These are phyloP conservation scores for Mermis nigrescens DNA, from an alignment of 2,888 invertebrate species.

Conservation along the genomic window DNA sequence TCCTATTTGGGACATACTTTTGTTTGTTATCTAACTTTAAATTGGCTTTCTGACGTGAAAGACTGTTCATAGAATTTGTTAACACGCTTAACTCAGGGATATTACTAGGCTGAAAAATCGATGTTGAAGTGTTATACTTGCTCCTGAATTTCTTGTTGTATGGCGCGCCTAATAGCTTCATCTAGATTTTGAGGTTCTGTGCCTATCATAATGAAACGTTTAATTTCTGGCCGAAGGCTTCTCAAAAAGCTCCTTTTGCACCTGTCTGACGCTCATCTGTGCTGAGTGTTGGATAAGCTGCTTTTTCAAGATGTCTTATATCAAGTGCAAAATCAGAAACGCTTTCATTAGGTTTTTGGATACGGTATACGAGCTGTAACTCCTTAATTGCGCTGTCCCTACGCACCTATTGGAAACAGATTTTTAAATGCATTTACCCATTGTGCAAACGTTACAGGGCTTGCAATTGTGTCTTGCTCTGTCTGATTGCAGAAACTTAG, in stretches of 20 bases:
- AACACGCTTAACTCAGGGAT: too few relatives aligned
- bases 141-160: neutral
- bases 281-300: neutral
- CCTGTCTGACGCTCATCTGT: neutral
- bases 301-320: neutral
- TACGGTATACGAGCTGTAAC: neutral
- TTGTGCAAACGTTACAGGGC: too few relatives aligned
- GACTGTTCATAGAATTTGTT: too few relatives aligned
- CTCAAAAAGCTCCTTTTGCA: neutral
- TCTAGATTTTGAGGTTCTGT: neutral
- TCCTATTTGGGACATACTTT: too few relatives aligned
- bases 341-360: neutral
- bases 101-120: too few relatives aligned
- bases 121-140: too few relatives aligned
- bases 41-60: too few relatives aligned
- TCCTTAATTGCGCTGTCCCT: neutral
- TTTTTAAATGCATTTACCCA: too few relatives aligned
- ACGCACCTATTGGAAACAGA: too few relatives aligned
- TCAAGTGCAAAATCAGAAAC: neutral
- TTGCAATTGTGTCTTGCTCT: too few relatives aligned
- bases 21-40: too few relatives aligned
- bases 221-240: neutral
- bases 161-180: neutral
- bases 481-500: too few relatives aligned
- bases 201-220: neutral